phyloP scores from a whole-genome alignment of 2,113 vertebrate species.

The Herpetotheres cachinnans region DNA sequence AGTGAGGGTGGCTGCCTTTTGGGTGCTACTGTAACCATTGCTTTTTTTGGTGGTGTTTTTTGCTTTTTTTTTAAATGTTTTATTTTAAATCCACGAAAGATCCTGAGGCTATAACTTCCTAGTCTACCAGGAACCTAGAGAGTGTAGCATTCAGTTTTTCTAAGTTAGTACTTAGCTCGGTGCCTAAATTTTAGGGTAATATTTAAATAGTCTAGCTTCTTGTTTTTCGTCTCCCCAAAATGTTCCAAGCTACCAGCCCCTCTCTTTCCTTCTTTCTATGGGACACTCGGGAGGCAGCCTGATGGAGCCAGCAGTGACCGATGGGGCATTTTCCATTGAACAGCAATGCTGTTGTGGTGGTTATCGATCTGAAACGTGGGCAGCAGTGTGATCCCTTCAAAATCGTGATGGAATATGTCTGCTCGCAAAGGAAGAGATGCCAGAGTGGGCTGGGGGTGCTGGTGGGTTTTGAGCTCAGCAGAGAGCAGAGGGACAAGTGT shows the following conservation, averaged over 20 bases:
- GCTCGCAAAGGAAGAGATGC: accelerated
- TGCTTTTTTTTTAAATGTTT: not conserved
- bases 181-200: not conserved
- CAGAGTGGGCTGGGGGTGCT: not conserved
- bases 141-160: accelerated
- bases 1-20: not conserved
- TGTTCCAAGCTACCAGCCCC: not conserved
- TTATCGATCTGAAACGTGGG: not conserved
- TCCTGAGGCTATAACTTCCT: not conserved
- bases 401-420: not conserved
- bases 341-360: accelerated
- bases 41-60: not conserved
- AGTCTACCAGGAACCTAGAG: not conserved
- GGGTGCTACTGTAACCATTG: not conserved
- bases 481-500: too few relatives aligned
- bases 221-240: not conserved
- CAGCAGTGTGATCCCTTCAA: accelerated
- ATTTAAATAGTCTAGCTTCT: not conserved
- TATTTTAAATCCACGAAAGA: not conserved
- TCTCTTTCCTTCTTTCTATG: not conserved
- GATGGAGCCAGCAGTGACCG: not conserved
- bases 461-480: not conserved
- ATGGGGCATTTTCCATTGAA: not conserved
- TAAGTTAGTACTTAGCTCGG: not conserved
- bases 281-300: not conserved